Percentiles rank a stretch among this genome's conserved stretches.
Evolutionary conservation across 2,888 invertebrate genomes (phyloP).

Genomic region (Lottia gigantea): DNA sequence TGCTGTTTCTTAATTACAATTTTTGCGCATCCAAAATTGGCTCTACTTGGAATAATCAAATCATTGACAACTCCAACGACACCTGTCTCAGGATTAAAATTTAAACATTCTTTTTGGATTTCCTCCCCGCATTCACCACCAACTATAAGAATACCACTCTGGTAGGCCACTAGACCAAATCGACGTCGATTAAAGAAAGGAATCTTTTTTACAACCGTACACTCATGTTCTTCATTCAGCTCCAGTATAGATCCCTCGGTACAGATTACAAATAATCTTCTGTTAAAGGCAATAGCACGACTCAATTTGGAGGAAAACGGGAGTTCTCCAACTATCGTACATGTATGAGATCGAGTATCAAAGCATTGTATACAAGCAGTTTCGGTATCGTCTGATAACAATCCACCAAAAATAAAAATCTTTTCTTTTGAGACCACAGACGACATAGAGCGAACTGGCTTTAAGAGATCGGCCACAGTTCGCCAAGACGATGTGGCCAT

Average conservation of each 20-base stretch:
- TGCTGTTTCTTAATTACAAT: constrained; percentile 49
- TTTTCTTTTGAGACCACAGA: constrained; percentile 46
- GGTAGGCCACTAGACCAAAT: constrained; percentile 43
- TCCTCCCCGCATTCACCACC: constrained; percentile 43
- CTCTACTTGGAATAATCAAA: constrained; percentile 41
- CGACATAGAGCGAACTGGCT: constrained; percentile 44
- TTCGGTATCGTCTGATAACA: constrained; percentile 42
- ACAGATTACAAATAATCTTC: constrained; percentile 42
- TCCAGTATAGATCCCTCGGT: constrained; percentile 46
- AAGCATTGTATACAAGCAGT: constrained; percentile 48
- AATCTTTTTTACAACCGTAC: constrained; percentile 37
- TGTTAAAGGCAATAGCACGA: constrained; percentile 45
- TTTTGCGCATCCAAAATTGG: constrained; percentile 47
- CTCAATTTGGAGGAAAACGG: constrained; percentile 45
- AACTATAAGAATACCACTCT: constrained; percentile 39
- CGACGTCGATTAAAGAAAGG: constrained; percentile 42
- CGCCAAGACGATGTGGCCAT: constrained; percentile 42
- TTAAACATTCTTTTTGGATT: constrained; percentile 41
- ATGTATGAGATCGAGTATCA: constrained; percentile 41
- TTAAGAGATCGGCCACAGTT: constrained; percentile 34
- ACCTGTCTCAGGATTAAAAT: constrained; percentile 39
- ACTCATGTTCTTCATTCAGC: constrained; percentile 35
- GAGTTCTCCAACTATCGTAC: constrained; percentile 37
- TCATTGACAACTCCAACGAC: constrained; percentile 29
- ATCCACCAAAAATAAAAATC: constrained; percentile 48